These are phyloP conservation scores for Resseliella maxima DNA, from an alignment of 2,888 invertebrate species.

Conservation along the genomic window DNA sequence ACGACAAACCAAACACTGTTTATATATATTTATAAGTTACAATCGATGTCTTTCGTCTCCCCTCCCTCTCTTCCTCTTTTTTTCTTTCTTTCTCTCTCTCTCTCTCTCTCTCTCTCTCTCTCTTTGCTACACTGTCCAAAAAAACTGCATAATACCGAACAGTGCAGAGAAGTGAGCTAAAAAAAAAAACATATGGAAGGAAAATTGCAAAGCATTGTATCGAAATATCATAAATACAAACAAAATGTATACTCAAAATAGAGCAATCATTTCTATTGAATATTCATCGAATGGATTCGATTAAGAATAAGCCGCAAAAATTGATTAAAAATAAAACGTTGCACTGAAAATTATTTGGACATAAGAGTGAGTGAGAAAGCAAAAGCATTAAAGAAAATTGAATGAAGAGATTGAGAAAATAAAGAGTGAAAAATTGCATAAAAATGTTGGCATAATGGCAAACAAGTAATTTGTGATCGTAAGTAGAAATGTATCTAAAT, in stretches of 20 bases:
- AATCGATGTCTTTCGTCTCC: too few species aligned
- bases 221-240: background rate
- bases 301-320: slow-evolving; percentile 35
- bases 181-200: background rate
- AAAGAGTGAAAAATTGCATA: background rate
- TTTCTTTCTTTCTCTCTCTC: too few species aligned
- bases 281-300: slow-evolving; percentile 21
- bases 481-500: background rate
- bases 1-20: background rate
- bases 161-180: background rate
- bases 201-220: background rate
- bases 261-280: slow-evolving; percentile 44
- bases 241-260: slow-evolving; percentile 12
- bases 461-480: background rate
- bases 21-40: too few species aligned
- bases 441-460: background rate
- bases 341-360: background rate
- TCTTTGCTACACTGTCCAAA: too few species aligned
- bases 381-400: background rate
- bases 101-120: too few species aligned
- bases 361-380: background rate
- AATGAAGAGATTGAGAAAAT: background rate
- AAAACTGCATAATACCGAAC: too few species aligned
- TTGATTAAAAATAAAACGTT: slow-evolving; percentile 16
- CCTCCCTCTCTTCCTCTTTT: too few species aligned